Conservation (phyloP, 2,113 vertebrate species). For the Leiothrix lutea region DNA sequence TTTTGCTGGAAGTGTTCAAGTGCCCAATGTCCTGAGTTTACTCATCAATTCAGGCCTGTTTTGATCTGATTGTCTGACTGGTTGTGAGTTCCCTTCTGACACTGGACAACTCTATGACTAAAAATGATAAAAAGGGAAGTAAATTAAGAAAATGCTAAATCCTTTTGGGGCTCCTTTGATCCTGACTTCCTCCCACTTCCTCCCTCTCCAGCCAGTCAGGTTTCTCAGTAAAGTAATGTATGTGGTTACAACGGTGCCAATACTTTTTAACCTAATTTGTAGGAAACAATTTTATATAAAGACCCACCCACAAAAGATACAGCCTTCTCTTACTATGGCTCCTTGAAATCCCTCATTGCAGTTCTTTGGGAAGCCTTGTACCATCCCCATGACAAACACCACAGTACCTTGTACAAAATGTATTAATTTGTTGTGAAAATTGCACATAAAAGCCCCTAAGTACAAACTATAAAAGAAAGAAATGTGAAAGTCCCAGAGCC, state of each 20-base stretch:
- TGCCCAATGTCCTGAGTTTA: background rate
- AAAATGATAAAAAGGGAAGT: background rate
- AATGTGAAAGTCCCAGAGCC: background rate
- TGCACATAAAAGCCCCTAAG: accelerated
- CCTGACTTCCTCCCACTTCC: background rate
- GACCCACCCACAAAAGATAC: background rate
- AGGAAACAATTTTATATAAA: background rate
- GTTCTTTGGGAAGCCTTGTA: background rate
- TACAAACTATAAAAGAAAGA: background rate
- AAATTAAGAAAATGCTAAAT: background rate
- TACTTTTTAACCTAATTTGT: background rate
- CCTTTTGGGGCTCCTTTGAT: background rate
- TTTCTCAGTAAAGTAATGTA: background rate
- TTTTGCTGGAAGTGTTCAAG: background rate
- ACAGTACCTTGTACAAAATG: background rate
- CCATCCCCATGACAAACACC: background rate
- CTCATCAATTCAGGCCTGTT: background rate
- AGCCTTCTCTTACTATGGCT: background rate
- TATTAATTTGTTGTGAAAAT: background rate
- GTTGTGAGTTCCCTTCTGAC: background rate
- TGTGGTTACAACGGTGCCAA: background rate
- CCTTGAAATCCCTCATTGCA: background rate
- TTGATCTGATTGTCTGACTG: background rate
- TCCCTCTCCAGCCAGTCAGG: background rate
- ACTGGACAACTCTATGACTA: background rate